Evolutionary conservation across 2,797 vertebrate genomes (phyloP), one percentile per base, ranked within the genome.

Genomic region (Sebastes dallii): DNA sequence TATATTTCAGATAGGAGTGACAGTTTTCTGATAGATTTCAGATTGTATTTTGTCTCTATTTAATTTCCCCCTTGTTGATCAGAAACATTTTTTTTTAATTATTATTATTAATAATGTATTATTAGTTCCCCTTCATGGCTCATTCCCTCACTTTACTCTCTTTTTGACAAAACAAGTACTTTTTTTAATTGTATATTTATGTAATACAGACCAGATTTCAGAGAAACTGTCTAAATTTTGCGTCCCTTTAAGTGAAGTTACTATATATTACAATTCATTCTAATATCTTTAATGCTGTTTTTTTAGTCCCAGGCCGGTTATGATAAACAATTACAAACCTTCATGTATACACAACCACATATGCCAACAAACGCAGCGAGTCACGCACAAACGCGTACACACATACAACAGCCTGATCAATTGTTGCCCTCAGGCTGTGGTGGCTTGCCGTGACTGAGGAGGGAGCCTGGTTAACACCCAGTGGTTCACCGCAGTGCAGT

Each of bases 401-500:
- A 73, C 75, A 78, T 81, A 81, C 83, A 82, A 58, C 75, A 52
- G 56, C 34, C 80, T 72, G 86, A 90, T 93, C 91, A 83, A 92
- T 92, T 42, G 67, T 76, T 76, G 81, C 86, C 91, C 83, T 84
- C 72, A 60, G 90, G 91, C 91, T 87, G 84, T 88, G 81, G 83
- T 84, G 82, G 84, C 62, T 66, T 83, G 80, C 85, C 24, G 80
- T 88, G 88, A 88, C 88, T 91, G 88, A 89, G 83, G 86, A 89
- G 87, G 75, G 66, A 84, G 83, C 52, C 75, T 87, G 82, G 85
- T 89, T 85, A 80, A 84, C 86, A 92, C 72, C 88, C 88, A 88
- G 87, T 67, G 82, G 81, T 85, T 87, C 84, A 87, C 89, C 86
- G 89, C 91, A 90, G 87, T 91, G 89, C 85, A 88, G 78, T 66